These are phyloP conservation scores for Serilophus lunatus DNA, from an alignment of 2,113 vertebrate species.

Conservation along the genomic window DNA sequence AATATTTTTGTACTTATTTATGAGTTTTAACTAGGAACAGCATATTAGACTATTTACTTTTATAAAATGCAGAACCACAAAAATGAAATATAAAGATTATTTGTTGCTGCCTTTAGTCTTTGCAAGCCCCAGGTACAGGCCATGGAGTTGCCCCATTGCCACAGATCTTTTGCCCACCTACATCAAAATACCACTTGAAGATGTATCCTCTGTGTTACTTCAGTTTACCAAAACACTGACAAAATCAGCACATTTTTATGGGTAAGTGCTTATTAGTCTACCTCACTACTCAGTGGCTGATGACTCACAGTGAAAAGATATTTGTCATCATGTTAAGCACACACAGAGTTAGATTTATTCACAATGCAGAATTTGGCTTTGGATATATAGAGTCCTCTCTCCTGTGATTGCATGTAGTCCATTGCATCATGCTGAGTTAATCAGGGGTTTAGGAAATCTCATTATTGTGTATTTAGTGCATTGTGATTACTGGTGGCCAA, in stretches of 20 bases:
- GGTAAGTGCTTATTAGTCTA: not conserved
- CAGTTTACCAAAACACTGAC: not conserved
- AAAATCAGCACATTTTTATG: not conserved
- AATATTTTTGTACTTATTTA: not conserved
- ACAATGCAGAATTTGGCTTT: not conserved
- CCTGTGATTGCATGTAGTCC: not conserved
- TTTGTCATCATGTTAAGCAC: not conserved
- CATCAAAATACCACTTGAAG: not conserved
- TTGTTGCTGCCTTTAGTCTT: not conserved
- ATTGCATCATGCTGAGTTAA: not conserved
- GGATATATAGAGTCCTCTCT: not conserved
- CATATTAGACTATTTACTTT: not conserved
- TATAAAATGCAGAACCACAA: not conserved
- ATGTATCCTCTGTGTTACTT: not conserved
- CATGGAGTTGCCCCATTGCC: not conserved
- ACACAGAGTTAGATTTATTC: not conserved
- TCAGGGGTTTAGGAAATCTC: not conserved
- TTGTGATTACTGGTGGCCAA: not conserved
- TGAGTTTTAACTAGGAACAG: not conserved
- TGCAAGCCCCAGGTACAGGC: not conserved
- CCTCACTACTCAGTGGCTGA: not conserved
- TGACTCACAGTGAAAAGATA: not conserved
- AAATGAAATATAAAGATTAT: not conserved
- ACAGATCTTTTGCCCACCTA: not conserved
- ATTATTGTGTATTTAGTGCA: not conserved